Base-by-base conservation (phyloP, 1,140 invertebrate species). In the Microvelia longipes region DNA sequence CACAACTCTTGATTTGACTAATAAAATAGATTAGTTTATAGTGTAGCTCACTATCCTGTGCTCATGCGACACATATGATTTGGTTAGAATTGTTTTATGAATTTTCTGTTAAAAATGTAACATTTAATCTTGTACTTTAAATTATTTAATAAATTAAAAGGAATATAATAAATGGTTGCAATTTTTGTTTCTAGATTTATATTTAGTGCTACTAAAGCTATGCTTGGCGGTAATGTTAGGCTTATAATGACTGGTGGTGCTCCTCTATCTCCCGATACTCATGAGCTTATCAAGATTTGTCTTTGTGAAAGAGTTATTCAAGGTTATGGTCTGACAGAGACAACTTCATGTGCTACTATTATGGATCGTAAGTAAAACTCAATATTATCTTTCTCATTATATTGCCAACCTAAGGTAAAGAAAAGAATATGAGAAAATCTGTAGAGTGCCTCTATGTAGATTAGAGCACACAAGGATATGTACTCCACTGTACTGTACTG, bases 291-390 rank as follows among this genome's bases (percentile, higher is more conserved):
- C 74, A 90, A 95, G 78, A 87, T 92, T 70, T 96, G 94, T 78
- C 85, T 99, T 27, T 97, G 93, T 78, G 88, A 91, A 63, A 88
- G 89, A 64, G 86, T 98, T 27, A 86, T 92, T 66, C 94, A 96
- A 78, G 97, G 96, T 65, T 99, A 99, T 82, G 97, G 96, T 5
- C 85, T 98, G 35, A 99, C 97, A 1, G 96, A 99, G 85, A 98
- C 95, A 13, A 91, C 90, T 74, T 96, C 94, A 1, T 93, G 90
- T 76, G 93, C 92, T 28, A 91, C 93, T 24, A 89, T 96, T 68
- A 91, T 93, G 85, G 89, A 94, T 78, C 80, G 88, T 88, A 82
- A 81, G 83, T 84, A 73, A 29, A 69, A 15, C 66, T 1, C 50
- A 28, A 69, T 66, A n/a, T 68, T 67, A 35, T 2, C 66, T 2